phyloP scores from a whole-genome alignment of 2,113 vertebrate species.

The Melospiza georgiana region DNA sequence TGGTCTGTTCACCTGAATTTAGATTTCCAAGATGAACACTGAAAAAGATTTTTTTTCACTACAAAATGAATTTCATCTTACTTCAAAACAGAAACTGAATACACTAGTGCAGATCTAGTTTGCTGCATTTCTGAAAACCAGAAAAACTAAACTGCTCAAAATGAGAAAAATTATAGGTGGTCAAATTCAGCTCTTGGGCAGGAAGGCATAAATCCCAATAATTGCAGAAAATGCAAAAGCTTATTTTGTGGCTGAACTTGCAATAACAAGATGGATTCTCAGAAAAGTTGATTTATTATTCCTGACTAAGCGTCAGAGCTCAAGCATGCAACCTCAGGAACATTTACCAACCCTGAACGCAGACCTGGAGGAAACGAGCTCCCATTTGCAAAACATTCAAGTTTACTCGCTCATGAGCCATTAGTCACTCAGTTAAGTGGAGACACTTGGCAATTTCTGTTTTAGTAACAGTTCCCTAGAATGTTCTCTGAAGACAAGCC shows the following conservation, averaged over 20 bases:
- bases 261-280: conserved; percentile 39
- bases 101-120: conserved; percentile 19
- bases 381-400: not conserved
- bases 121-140: conserved; percentile 51
- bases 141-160: conserved; percentile 49
- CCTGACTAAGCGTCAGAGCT: conserved; percentile 31
- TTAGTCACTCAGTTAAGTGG: not conserved
- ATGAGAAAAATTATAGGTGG: conserved; percentile 48
- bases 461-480: conserved; percentile 1
- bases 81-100: conserved; percentile 21
- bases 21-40: conserved; percentile 27
- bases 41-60: not conserved
- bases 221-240: conserved; percentile 42
- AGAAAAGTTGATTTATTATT: conserved; percentile 58
- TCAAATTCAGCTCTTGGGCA: conserved; percentile 35
- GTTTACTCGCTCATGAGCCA: not conserved
- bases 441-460: not conserved
- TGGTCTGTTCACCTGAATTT: conserved; percentile 34
- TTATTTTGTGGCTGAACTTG: conserved; percentile 55
- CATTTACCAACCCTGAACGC: not conserved
- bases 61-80: conserved; percentile 19
- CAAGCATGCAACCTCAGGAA: conserved; percentile 49
- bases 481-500: not conserved
- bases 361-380: conserved; percentile 16
- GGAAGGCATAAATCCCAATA: conserved; percentile 57